Percentiles rank a stretch among this genome's conserved stretches.
Conservation (phyloP, 2,888 invertebrate genomes). For the Drosophila acutilabella region DNA sequence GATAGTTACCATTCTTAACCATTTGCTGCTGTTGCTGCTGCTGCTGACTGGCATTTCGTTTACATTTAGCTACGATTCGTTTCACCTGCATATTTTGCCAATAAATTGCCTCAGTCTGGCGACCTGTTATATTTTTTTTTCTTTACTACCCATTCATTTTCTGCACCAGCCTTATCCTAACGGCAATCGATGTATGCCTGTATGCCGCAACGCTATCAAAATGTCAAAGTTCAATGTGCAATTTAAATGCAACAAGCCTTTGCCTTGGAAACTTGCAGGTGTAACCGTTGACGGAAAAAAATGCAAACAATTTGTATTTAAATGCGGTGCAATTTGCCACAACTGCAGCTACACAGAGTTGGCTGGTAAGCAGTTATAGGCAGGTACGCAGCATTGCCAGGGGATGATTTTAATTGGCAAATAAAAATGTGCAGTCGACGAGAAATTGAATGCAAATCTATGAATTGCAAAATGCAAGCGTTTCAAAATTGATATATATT, state of each 20-base stretch:
- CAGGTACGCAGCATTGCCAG: slow-evolving; percentile 28
- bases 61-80: slow-evolving; percentile 67
- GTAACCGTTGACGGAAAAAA: slow-evolving; percentile 37
- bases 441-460: slow-evolving; percentile 60
- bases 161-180: slow-evolving; percentile 15
- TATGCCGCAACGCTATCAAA: slow-evolving; percentile 64
- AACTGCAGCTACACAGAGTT: slow-evolving; percentile 21
- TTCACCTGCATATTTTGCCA: slow-evolving; percentile 74
- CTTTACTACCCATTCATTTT: neutral
- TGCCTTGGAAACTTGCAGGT: slow-evolving; percentile 30
- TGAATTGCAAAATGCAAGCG: slow-evolving; percentile 35
- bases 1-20: slow-evolving; percentile 51
- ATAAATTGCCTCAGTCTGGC: slow-evolving; percentile 61
- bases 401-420: slow-evolving; percentile 76
- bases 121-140: slow-evolving; percentile 20
- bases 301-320: slow-evolving; percentile 77
- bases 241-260: slow-evolving; percentile 73
- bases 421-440: slow-evolving; percentile 65
- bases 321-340: slow-evolving; percentile 65
- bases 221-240: slow-evolving; percentile 80
- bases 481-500: slow-evolving; percentile 66
- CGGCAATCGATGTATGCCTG: slow-evolving; percentile 28
- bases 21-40: slow-evolving; percentile 9
- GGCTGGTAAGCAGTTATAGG: neutral
- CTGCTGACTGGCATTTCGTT: slow-evolving; percentile 58